Evolutionary conservation across 2,113 vertebrate species (phyloP).

Genomic region (Paradoxurus hermaphroditus): DNA sequence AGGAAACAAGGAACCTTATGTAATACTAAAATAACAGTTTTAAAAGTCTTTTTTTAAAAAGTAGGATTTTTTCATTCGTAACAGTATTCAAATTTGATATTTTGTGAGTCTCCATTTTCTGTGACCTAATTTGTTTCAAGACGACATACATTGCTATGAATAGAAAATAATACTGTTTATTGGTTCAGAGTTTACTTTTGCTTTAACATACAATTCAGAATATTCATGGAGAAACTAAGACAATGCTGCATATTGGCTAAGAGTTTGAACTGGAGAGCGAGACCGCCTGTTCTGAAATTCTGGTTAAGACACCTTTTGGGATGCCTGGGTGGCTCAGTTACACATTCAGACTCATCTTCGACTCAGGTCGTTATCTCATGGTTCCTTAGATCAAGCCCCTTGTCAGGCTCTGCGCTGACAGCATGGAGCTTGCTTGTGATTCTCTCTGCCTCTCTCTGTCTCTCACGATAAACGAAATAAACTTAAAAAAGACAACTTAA

Average conservation of each 20-base stretch:
- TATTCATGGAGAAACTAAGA: not conserved
- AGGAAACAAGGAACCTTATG: conserved; percentile 14
- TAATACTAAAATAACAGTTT: not conserved
- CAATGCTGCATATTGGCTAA: not conserved
- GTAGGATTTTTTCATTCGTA: not conserved
- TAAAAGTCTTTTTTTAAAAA: not conserved
- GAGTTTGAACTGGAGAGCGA: not conserved
- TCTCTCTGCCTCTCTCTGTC: no score
- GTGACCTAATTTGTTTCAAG: not conserved
- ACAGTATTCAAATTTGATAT: not conserved
- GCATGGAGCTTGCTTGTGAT: no score
- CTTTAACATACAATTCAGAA: not conserved
- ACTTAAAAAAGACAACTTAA: no score
- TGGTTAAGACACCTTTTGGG: not conserved
- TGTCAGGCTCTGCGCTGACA: no score
- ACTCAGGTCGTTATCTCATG: no score
- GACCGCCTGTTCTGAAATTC: not conserved
- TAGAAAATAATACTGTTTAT: not conserved
- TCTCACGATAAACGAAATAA: no score
- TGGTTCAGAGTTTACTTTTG: not conserved
- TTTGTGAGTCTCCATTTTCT: conserved; percentile 20
- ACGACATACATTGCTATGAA: not conserved
- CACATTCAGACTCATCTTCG: no score
- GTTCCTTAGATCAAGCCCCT: no score
- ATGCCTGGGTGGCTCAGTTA: no score